Evolutionary conservation across 2,797 vertebrate species (phyloP).

Genomic region (Falco rusticolus): DNA sequence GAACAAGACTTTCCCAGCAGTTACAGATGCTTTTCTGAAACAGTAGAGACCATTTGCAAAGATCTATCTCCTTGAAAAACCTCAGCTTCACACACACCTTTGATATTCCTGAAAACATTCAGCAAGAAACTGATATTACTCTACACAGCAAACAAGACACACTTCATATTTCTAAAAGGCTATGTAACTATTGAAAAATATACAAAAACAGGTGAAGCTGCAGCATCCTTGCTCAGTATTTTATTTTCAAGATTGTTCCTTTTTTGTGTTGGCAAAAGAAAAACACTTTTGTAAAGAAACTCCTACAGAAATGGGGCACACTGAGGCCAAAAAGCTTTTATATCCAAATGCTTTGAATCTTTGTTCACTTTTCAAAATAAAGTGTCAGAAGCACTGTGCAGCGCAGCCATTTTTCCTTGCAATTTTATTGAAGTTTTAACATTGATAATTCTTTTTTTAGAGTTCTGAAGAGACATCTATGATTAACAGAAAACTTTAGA

Average conservation of each 20-base stretch:
- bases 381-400: neutral
- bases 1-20: neutral
- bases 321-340: neutral
- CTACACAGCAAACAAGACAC: neutral
- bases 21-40: neutral
- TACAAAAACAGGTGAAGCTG: neutral
- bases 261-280: neutral
- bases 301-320: neutral
- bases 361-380: neutral
- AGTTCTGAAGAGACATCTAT: neutral
- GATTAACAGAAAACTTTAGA: neutral
- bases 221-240: neutral
- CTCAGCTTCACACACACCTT: neutral
- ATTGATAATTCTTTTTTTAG: neutral
- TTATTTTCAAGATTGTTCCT: neutral
- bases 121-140: neutral
- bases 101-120: neutral
- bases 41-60: neutral
- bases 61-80: neutral
- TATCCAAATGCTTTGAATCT: neutral
- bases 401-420: neutral
- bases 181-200: neutral
- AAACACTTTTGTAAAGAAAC: neutral
- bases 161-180: neutral
- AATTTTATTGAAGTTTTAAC: neutral